These are phyloP conservation scores for Calosoma granatense DNA, from an alignment of 1,140 invertebrate species.

Conservation along the genomic window DNA sequence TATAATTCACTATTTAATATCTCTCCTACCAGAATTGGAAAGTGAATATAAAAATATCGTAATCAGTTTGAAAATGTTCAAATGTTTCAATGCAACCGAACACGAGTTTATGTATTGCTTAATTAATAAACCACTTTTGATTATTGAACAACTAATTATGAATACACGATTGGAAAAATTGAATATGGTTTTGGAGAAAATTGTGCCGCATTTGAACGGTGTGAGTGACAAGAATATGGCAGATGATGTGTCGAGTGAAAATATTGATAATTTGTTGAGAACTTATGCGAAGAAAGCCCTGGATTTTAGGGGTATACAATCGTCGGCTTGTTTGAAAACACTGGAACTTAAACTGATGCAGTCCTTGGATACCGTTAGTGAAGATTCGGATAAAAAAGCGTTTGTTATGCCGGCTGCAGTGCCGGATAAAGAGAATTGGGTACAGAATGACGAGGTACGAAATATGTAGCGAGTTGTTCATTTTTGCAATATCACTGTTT, in stretches of 20 bases:
- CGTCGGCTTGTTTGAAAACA: conserved; percentile 33
- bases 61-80: conserved; percentile 49
- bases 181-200: conserved; percentile 38
- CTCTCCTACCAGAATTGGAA: conserved; percentile 35
- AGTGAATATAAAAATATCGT: conserved; percentile 41
- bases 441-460: conserved; percentile 51
- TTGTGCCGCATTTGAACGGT: conserved; percentile 24
- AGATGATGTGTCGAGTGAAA: conserved; percentile 36
- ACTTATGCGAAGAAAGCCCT: conserved; percentile 63
- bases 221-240: conserved; percentile 19
- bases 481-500: too few relatives aligned
- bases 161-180: conserved; percentile 60
- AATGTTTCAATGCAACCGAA: conserved; percentile 42
- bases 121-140: conserved; percentile 52
- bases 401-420: conserved; percentile 55
- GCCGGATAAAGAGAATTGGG: conserved; percentile 57
- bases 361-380: conserved; percentile 42
- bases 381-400: conserved; percentile 38
- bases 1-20: conserved; percentile 46
- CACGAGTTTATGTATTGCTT: conserved; percentile 48
- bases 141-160: conserved; percentile 66
- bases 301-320: conserved; percentile 50
- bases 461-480: too few relatives aligned
- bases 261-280: conserved; percentile 54
- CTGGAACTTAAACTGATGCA: conserved; percentile 36